These are phyloP conservation scores for Sabellastarte sp. DNA, from an alignment of 2,888 invertebrate genomes.

Conservation along the genomic window DNA sequence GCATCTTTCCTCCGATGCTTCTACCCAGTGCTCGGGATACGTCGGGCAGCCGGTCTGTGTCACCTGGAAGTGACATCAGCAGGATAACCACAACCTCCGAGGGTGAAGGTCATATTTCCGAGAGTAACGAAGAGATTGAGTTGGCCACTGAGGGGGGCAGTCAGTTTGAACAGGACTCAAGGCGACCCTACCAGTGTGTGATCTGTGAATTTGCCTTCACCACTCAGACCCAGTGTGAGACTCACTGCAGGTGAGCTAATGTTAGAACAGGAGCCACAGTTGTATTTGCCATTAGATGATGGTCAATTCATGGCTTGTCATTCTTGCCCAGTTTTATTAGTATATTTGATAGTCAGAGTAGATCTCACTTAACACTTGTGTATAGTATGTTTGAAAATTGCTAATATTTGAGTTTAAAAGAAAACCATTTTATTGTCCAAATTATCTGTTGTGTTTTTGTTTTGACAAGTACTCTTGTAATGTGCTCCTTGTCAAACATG, in stretches of 20 bases:
- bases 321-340: too few species aligned
- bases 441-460: too few species aligned
- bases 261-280: slow-evolving; percentile 34
- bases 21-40: neutral
- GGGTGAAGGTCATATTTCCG: neutral
- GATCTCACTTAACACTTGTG: too few species aligned
- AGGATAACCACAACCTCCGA: too few species aligned
- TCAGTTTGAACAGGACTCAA: neutral
- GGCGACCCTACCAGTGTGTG: slow-evolving; percentile 85
- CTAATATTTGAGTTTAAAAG: too few species aligned
- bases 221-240: slow-evolving; percentile 94
- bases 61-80: neutral
- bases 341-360: too few species aligned
- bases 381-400: too few species aligned
- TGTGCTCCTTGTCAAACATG: too few species aligned
- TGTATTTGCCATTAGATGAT: slow-evolving; percentile 53
- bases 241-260: slow-evolving; percentile 69
- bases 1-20: neutral
- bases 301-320: too few species aligned
- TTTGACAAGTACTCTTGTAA: too few species aligned
- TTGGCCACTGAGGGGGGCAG: too few species aligned
- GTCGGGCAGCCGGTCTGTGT: neutral
- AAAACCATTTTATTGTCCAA: too few species aligned
- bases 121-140: neutral
- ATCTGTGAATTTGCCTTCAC: slow-evolving; percentile 96